Evolutionary conservation across 2,888 invertebrate genomes (phyloP).

Genomic region (Bedellia somnulentella): DNA sequence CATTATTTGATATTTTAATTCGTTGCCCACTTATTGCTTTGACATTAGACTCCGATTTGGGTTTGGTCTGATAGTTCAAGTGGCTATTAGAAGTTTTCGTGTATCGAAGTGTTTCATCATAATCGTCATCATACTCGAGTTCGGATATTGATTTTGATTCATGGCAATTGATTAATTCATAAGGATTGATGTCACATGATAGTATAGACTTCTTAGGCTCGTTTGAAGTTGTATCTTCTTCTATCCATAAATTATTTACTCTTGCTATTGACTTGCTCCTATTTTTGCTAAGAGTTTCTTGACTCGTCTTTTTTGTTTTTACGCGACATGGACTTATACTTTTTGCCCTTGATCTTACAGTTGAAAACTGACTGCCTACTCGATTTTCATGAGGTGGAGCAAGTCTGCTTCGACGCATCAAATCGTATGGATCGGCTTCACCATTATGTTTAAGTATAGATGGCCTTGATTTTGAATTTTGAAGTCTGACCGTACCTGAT

Average conservation of each 20-base stretch:
- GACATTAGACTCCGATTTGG: conserved; percentile 51
- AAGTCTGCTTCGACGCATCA: conserved; percentile 77
- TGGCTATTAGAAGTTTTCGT: conserved; percentile 26
- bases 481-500: conserved; percentile 67
- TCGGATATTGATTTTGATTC: conserved; percentile 45
- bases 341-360: conserved; percentile 52
- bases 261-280: conserved; percentile 52
- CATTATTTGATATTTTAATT: conserved; percentile 65
- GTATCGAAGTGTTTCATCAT: conserved; percentile 38
- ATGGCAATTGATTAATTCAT: conserved; percentile 71
- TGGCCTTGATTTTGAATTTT: conserved; percentile 62
- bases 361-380: conserved; percentile 53
- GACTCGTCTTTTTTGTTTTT: conserved; percentile 52
- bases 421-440: conserved; percentile 75
- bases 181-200: conserved; percentile 83
- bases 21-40: conserved; percentile 71
- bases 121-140: conserved; percentile 58
- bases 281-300: conserved; percentile 36
- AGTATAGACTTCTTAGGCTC: conserved; percentile 70
- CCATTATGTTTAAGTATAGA: conserved; percentile 65
- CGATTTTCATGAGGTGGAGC: conserved; percentile 65
- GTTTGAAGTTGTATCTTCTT: conserved; percentile 27
- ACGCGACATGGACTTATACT: conserved; percentile 61
- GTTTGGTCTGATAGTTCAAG: conserved; percentile 26
- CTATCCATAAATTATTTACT: conserved; percentile 48